Evolutionary conservation across 1,140 invertebrate genomes (phyloP).

Genomic region (Pseudomyrmex concolor): DNA sequence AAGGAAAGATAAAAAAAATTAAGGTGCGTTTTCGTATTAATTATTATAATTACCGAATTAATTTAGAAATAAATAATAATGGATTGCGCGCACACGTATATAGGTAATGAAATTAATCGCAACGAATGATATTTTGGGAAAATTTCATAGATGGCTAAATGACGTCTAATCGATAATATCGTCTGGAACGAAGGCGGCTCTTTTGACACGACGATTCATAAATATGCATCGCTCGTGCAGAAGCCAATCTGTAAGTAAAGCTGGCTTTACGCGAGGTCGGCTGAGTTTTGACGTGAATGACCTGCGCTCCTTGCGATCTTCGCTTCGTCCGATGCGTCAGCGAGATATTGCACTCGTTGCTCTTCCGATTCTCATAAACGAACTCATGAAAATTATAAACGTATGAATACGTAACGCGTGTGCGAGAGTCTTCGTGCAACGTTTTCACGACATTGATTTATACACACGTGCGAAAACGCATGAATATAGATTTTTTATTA

Average conservation of each 20-base stretch:
- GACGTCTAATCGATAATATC: conserved; percentile 76
- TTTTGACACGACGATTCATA: conserved; percentile 72
- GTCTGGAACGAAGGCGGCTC: conserved; percentile 64
- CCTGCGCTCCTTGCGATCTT: conserved; percentile 43
- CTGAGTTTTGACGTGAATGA: conserved; percentile 51
- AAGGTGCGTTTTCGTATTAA: background rate
- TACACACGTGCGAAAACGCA: background rate
- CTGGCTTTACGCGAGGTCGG: conserved; percentile 57
- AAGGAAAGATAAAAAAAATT: background rate
- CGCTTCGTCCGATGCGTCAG: conserved; percentile 18
- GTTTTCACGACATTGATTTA: conserved; percentile 21
- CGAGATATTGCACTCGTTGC: conserved; percentile 37
- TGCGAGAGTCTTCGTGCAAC: background rate
- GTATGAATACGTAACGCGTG: conserved; percentile 19
- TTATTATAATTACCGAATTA: conserved; percentile 18
- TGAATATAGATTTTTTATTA: no score
- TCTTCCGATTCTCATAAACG: conserved; percentile 21
- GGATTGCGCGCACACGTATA: background rate
- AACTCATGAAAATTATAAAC: conserved; percentile 8
- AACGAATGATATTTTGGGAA: conserved; percentile 32
- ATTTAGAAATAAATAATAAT: background rate
- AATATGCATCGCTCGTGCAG: conserved; percentile 72
- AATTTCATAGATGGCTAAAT: conserved; percentile 40
- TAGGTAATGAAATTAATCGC: conserved; percentile 9
- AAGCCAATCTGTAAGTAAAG: conserved; percentile 66